Evolutionary conservation across 1,140 invertebrate genomes (phyloP), one percentile per base, ranked within the genome.

Genomic region (Zaprionus kolodkinae): DNA sequence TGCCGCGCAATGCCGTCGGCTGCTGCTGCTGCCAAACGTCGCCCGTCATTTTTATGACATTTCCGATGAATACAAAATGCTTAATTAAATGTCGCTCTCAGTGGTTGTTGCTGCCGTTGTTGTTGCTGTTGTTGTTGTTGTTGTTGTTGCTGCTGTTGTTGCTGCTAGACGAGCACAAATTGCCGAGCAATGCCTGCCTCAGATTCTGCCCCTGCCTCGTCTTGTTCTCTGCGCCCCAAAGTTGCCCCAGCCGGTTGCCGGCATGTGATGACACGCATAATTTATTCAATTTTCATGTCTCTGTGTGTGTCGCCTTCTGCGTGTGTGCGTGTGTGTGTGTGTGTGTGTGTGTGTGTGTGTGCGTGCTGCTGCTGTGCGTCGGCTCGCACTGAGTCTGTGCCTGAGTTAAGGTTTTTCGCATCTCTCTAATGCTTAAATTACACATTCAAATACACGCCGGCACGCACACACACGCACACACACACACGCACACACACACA

Each of bases 31-130:
- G 50, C 60, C 56, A 64, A 68, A 61, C 66, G 69, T 15, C 9
- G n/a, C n/a, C 38, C 76, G 72, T 70, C 68, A 76, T 85, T 89
- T 90, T 89, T 89, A 89, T 89, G 85, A 89, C 85, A 85, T 89
- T 89, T 89, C 85, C 85, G 85, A 88, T 88, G 85, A 88, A 88
- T 88, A 88, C 85, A 88, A 88, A 88, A 88, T 85, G 85, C 81
- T 88, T 89, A 88, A 88, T 88, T 88, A 88, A 88, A 88, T 84
- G 85, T 67, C 75, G 64, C 60, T 80, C 56, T 78, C 55, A 72
- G 72, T 72, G 59, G 55, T 55, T 38, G 48, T 54, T 12, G 66
- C 52, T 60, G 61, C 50, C 52, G 65, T 21, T 64, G 55, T 59
- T 59, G 65, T 15, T 60, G 61, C 50, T 52, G 65, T 21, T 64